Conservation (phyloP, 2,888 invertebrate species). For the Scrobipalpa atriplicella region DNA sequence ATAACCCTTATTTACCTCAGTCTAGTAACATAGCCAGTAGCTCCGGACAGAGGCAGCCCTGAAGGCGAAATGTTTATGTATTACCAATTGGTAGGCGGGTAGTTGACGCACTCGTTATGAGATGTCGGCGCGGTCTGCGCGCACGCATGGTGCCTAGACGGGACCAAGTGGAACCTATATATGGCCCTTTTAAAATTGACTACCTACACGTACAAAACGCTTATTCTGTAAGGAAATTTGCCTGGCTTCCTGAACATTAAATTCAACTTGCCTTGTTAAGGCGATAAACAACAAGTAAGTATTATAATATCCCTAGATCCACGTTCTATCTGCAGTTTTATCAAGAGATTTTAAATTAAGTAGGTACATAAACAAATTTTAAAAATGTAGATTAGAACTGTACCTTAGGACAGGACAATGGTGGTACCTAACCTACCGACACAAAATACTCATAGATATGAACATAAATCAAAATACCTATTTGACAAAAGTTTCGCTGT, state of each 20-base stretch:
- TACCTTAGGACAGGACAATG: no score
- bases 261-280: not conserved
- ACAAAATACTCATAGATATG: no score
- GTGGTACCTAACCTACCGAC: no score
- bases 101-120: constrained; percentile 59
- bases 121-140: constrained; percentile 44
- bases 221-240: not conserved
- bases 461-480: no score
- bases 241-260: not conserved
- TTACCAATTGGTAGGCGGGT: constrained; percentile 50
- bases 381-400: no score
- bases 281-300: no score
- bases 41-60: constrained; percentile 35
- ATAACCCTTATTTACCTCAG: not conserved
- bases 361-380: no score
- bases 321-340: no score
- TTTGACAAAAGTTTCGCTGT: no score
- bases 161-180: not conserved
- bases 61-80: constrained; percentile 46
- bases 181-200: constrained; percentile 2
- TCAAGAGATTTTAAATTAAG: no score
- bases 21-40: no score
- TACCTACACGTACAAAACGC: not conserved
- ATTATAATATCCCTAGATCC: no score
- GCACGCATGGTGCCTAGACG: constrained; percentile 13